phyloP scores from a whole-genome alignment of 2,888 invertebrate species.

The Andrena fulva region DNA sequence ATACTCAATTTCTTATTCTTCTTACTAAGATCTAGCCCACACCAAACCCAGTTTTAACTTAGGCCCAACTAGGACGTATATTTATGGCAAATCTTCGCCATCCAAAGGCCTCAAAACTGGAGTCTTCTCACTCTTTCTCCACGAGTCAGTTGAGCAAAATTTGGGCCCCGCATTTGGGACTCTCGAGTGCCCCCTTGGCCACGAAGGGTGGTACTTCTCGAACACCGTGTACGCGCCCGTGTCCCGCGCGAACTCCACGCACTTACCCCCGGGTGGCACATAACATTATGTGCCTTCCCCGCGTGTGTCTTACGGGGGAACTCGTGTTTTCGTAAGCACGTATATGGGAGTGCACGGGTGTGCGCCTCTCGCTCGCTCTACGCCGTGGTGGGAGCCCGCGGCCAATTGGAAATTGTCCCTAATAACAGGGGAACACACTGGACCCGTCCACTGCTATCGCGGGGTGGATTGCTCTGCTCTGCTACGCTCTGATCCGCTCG shows the following conservation, averaged over 20 bases:
- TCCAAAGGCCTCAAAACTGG: too few relatives aligned
- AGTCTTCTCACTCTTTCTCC: too few relatives aligned
- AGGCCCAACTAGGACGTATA: too few relatives aligned
- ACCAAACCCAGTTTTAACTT: too few relatives aligned
- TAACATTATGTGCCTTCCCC: conserved; percentile 76
- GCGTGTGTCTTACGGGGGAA: conserved; percentile 64
- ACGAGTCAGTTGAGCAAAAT: too few relatives aligned
- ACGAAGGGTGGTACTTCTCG: neutral
- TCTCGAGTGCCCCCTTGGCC: neutral
- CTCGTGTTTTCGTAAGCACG: conserved; percentile 51
- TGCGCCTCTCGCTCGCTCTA: conserved; percentile 51
- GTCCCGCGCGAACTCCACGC: conserved; percentile 46
- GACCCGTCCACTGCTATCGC: conserved; percentile 80
- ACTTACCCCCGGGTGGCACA: conserved; percentile 78
- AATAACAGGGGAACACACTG: conserved; percentile 83
- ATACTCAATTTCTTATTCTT: too few relatives aligned
- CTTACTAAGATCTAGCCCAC: too few relatives aligned
- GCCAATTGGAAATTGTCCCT: conserved; percentile 85
- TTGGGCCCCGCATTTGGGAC: neutral
- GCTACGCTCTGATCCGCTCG: conserved; percentile 57
- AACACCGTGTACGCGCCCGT: conserved; percentile 35
- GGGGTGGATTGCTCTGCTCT: conserved; percentile 71
- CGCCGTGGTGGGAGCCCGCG: conserved; percentile 77
- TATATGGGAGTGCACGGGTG: conserved; percentile 32
- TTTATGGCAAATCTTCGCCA: too few relatives aligned